A percentile compares a stretch with the other conserved stretches of the same genome.
Conservation (phyloP, 2,888 invertebrate genomes). For the Plemyria rubiginata region DNA sequence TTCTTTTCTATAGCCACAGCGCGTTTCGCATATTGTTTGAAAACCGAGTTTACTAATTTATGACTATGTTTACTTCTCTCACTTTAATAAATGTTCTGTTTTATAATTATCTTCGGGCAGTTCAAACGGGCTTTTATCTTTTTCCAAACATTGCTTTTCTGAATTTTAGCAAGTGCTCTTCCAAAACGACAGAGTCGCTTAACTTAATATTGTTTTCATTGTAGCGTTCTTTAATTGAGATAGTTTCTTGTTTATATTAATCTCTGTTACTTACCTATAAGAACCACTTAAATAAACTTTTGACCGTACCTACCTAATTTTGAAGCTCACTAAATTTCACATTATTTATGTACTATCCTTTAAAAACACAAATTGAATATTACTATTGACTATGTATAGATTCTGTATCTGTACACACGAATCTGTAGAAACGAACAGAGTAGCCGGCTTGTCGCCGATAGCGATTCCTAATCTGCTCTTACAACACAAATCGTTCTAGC, state of each 20-base stretch:
- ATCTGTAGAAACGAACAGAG: conserved; percentile 28
- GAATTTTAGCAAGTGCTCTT: background rate
- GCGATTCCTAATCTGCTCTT: conserved; percentile 40
- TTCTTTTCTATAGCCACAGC: background rate
- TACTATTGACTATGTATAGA: conserved; percentile 36
- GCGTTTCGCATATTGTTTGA: conserved; percentile 1
- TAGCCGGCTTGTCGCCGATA: conserved; percentile 46
- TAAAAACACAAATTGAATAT: conserved; percentile 38
- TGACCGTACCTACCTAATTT: background rate
- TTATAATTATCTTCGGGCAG: background rate
- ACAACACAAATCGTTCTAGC: conserved; percentile 47
- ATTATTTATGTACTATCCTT: conserved; percentile 10
- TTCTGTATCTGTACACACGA: conserved; percentile 27
- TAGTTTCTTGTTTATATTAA: background rate
- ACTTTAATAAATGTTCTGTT: background rate
- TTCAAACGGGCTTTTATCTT: conserved; percentile 1
- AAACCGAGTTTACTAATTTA: background rate
- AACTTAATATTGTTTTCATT: background rate
- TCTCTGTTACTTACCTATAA: conserved; percentile 28
- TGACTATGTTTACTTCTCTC: conserved; percentile 11
- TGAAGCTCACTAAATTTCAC: conserved; percentile 29
- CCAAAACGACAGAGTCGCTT: background rate
- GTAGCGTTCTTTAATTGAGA: background rate
- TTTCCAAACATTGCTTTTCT: background rate
- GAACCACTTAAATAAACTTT: conserved; percentile 4